Percentiles rank a stretch among this genome's conserved stretches.
Conservation (phyloP, 2,113 vertebrate species). For the Maccullochella peelii region DNA sequence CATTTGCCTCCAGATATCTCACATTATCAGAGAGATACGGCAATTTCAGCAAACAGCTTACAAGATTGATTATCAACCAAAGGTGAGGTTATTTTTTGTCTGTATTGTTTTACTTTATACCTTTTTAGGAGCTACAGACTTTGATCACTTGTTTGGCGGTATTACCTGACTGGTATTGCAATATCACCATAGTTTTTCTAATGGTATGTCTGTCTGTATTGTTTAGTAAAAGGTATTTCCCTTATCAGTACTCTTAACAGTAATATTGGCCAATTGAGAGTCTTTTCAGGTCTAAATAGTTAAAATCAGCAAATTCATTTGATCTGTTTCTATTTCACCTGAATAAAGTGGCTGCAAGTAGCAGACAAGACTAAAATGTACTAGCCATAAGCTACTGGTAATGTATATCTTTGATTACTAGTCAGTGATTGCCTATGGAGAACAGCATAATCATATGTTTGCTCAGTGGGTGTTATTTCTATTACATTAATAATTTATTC, state of each 20-base stretch:
- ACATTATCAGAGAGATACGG: conserved; percentile 97
- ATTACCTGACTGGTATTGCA: background rate
- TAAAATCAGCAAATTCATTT: background rate
- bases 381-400: background rate
- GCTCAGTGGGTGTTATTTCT: background rate
- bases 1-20: conserved; percentile 89
- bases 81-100: conserved; percentile 82
- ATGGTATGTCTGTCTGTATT: background rate
- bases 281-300: background rate
- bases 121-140: background rate
- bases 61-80: conserved; percentile 95
- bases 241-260: background rate
- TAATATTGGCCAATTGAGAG: background rate
- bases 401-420: background rate
- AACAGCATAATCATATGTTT: background rate
- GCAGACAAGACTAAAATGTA: no score
- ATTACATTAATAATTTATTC: background rate
- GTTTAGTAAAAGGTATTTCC: background rate
- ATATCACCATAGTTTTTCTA: background rate
- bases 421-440: background rate
- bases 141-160: background rate
- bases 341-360: background rate
- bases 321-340: background rate
- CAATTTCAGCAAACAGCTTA: conserved; percentile 99
- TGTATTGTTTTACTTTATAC: background rate